Evolutionary conservation across 2,113 vertebrate species (phyloP), one percentile per base, ranked within the genome.

Genomic region (Struthidea cinerea): DNA sequence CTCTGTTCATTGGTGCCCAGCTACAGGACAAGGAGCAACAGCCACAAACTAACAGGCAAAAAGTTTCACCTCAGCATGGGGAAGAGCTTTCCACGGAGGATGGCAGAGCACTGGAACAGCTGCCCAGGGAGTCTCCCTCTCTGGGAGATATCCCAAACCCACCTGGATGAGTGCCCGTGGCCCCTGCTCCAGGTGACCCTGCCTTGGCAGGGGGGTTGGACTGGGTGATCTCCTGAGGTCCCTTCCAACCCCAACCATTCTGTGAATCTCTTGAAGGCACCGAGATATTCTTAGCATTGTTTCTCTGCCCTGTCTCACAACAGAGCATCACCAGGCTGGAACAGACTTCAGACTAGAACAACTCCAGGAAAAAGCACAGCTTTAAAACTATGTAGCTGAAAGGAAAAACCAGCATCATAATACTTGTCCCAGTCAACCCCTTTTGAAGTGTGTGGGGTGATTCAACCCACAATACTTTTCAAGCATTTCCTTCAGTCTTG

Each of bases 341-440:
- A 57, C 3, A 20, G 33, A 3, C 26, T 57, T 42, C 42, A 42
- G 57, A 30, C 16, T 10, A 14, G 47, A 84, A 5, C 37, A 57
- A 61, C 20, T 32, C 46, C 28, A 27, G 55, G 17, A 59, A 39
- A 81, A 70, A n/a, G 12, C 49, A 47, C 35, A 68, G 27, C 27
- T 35, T 27, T 33, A 37, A 74, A 88, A 44, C 21, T 4, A 0
- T 42, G 30, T 1, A 50, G n/a, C 16, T 23, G 47, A 13, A 33
- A 6, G 13, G 15, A 3, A 23, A 13, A 41, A 22, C 11, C 12
- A 57, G 13, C 1, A 16, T 11, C 13, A 3, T 3, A 4, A 5
- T 1, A 8, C 42, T 59, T 63, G 27, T 37, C 60, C 24, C 22
- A 69, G 63, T 10, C 42, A 47, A 13, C 4, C 52, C 22, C 3